Evolutionary conservation across 1,140 invertebrate genomes (phyloP).

Genomic region (Meloidogyne floridensis): DNA sequence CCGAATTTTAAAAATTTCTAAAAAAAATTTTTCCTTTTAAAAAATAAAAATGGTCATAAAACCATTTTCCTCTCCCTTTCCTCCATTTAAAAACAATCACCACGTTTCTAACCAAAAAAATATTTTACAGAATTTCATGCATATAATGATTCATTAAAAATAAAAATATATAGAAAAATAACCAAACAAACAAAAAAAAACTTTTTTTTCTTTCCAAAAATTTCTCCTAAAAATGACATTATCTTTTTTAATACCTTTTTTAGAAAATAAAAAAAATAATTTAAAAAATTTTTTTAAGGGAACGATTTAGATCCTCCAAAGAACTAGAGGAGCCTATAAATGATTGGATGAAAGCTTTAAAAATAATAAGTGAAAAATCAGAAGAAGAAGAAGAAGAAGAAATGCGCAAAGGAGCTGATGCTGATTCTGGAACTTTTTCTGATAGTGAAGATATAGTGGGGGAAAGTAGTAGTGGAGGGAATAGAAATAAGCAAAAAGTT

Average conservation of each 20-base stretch:
- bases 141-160: background rate
- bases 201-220: conserved; percentile 7
- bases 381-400: background rate
- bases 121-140: background rate
- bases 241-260: background rate
- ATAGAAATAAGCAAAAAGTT: background rate
- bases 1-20: background rate
- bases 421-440: conserved; percentile 32
- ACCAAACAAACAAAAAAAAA: conserved; percentile 2
- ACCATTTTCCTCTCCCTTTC: background rate
- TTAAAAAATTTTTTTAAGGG: background rate
- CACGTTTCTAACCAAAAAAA: background rate
- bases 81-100: background rate
- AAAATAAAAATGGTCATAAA: conserved; percentile 1
- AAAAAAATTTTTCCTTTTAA: background rate
- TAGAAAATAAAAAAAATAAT: background rate
- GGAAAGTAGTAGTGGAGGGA: background rate
- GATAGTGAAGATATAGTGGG: conserved; percentile 13
- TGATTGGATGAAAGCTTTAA: conserved; percentile 22
- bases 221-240: background rate
- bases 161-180: background rate
- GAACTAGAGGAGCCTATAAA: conserved; percentile 21
- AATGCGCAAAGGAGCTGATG: conserved; percentile 2
- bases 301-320: conserved; percentile 1
- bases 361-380: background rate